Evolutionary conservation across 2,888 invertebrate genomes (phyloP).

Genomic region (Psylliodes chrysocephalus): DNA sequence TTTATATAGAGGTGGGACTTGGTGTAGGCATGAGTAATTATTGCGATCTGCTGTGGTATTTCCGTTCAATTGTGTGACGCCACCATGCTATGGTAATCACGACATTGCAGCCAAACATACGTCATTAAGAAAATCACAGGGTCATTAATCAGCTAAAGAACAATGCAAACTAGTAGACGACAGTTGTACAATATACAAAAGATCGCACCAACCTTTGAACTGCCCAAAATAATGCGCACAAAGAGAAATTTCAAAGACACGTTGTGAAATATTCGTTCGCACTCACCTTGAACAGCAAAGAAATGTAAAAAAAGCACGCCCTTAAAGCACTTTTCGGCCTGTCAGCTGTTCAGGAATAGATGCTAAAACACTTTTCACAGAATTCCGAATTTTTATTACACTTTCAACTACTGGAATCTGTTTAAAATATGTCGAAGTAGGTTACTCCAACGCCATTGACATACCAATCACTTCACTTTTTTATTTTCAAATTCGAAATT

Average conservation of each 20-base stretch:
- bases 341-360: constrained; percentile 11
- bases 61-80: constrained; percentile 38
- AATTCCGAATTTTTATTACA: constrained; percentile 22
- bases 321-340: constrained; percentile 16
- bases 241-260: constrained; percentile 29
- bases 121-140: constrained; percentile 13
- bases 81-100: constrained; percentile 28
- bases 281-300: constrained; percentile 33
- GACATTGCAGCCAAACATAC: constrained; percentile 27
- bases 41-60: constrained; percentile 31
- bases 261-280: constrained; percentile 30
- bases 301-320: constrained; percentile 1
- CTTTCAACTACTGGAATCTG: constrained; percentile 32
- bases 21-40: constrained; percentile 22
- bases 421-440: constrained; percentile 31
- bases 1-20: constrained; percentile 28
- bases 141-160: constrained; percentile 20
- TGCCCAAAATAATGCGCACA: constrained; percentile 32
- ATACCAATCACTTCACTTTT: constrained; percentile 25
- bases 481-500: constrained; percentile 8
- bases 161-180: constrained; percentile 1
- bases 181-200: constrained; percentile 27
- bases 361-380: constrained; percentile 14
- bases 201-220: constrained; percentile 28
- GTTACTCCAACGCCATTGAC: constrained; percentile 38